Conservation (phyloP, 1,140 invertebrate species). For the Bombus consobrinus region DNA sequence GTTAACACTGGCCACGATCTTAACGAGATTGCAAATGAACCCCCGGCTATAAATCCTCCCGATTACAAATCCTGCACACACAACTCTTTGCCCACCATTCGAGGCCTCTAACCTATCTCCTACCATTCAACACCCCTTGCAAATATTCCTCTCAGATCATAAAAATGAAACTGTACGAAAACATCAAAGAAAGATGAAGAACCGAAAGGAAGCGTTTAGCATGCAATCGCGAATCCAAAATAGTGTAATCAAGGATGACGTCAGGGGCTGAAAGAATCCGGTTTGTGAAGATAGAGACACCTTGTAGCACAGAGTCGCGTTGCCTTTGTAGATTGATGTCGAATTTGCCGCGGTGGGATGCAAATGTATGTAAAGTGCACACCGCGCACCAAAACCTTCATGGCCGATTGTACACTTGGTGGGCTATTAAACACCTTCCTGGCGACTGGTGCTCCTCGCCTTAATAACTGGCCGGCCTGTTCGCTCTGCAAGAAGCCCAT, state of each 20-base stretch:
- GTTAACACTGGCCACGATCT: not conserved
- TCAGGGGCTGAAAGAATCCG: not conserved
- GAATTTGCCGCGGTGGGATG: slow-evolving; percentile 72
- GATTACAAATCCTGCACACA: slow-evolving; percentile 4
- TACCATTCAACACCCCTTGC: not conserved
- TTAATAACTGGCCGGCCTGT: slow-evolving; percentile 74
- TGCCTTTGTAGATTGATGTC: slow-evolving; percentile 41
- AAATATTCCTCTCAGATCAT: not conserved
- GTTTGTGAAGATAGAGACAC: slow-evolving; percentile 74
- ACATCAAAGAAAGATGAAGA: not conserved
- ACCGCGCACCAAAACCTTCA: slow-evolving; percentile 58
- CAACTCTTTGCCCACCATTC: not conserved
- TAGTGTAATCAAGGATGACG: slow-evolving; percentile 12
- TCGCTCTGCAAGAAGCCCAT: slow-evolving; percentile 50
- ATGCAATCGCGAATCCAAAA: not conserved
- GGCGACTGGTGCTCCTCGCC: slow-evolving; percentile 70
- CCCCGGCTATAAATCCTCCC: not conserved
- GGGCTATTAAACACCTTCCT: slow-evolving; percentile 81
- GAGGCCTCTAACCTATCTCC: not conserved
- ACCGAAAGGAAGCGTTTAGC: slow-evolving; percentile 23
- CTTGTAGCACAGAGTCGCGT: slow-evolving; percentile 37
- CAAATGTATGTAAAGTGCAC: slow-evolving; percentile 79
- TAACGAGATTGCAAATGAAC: slow-evolving; percentile 19
- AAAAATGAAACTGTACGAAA: not conserved
- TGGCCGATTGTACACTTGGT: slow-evolving; percentile 77